Evolutionary conservation across 2,797 vertebrate species (phyloP).

Genomic region (Acipenser transmontanus): DNA sequence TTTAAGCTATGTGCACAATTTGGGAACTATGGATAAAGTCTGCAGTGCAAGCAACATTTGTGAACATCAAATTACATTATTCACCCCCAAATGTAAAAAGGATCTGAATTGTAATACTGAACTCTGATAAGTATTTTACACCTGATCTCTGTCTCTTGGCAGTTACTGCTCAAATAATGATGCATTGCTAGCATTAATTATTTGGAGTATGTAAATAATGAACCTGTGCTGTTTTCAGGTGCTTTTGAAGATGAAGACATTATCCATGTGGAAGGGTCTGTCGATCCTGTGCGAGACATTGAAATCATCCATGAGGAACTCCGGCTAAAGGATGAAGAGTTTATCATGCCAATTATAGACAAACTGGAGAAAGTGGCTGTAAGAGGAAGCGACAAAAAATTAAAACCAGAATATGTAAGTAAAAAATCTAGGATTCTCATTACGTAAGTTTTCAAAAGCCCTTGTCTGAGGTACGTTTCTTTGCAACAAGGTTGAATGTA

Average conservation of each 20-base stretch:
- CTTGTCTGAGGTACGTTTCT: not conserved
- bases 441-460: slow-evolving; percentile 38
- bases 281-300: slow-evolving; percentile 84
- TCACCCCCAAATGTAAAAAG: too few relatives aligned
- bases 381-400: slow-evolving; percentile 84
- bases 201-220: too few relatives aligned
- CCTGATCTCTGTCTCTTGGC: too few relatives aligned
- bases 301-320: slow-evolving; percentile 85
- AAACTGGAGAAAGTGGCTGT: slow-evolving; percentile 92
- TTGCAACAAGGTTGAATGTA: slow-evolving; percentile 27
- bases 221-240: slow-evolving; percentile 54
- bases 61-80: too few relatives aligned
- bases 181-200: too few relatives aligned
- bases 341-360: slow-evolving; percentile 80
- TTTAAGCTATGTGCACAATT: too few relatives aligned
- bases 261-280: slow-evolving; percentile 89
- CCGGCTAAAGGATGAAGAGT: slow-evolving; percentile 89
- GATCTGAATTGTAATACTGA: too few relatives aligned
- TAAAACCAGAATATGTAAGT: slow-evolving; percentile 96
- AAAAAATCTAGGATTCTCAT: slow-evolving; percentile 37
- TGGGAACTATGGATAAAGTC: too few relatives aligned
- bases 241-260: slow-evolving; percentile 98
- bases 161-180: too few relatives aligned
- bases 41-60: too few relatives aligned
- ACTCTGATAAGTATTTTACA: too few relatives aligned